These are phyloP conservation scores for Palaemon carinicauda DNA, from an alignment of 1,140 invertebrate species.

Conservation along the genomic window DNA sequence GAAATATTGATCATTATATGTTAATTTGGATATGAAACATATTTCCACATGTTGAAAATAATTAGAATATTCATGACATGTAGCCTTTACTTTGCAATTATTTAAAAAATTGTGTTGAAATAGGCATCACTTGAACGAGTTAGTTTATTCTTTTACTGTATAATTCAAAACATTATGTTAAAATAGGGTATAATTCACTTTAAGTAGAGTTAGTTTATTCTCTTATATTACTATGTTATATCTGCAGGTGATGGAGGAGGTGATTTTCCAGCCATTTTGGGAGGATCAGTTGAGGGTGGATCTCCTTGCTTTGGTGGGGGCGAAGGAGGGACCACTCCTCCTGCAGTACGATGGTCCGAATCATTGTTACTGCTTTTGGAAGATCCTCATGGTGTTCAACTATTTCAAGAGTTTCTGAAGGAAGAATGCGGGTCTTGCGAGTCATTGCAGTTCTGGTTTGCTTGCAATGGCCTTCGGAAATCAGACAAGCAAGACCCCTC, in stretches of 20 bases:
- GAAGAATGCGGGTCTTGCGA: conserved; percentile 43
- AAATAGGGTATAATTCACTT: too few relatives aligned
- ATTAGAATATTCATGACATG: too few relatives aligned
- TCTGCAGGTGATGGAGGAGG: conserved; percentile 23
- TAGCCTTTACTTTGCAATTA: too few relatives aligned
- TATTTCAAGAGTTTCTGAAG: conserved; percentile 40
- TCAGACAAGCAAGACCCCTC: conserved; percentile 23
- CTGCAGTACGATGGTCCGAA: conserved; percentile 33
- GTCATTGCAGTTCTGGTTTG: conserved; percentile 41
- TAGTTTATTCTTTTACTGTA: too few relatives aligned
- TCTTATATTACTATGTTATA: too few relatives aligned
- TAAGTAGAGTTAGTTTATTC: too few relatives aligned
- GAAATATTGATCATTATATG: too few relatives aligned
- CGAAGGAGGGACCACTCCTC: conserved; percentile 41
- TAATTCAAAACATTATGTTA: too few relatives aligned
- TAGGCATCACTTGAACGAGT: too few relatives aligned
- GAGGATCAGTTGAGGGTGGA: conserved; percentile 24
- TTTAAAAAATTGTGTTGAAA: too few relatives aligned
- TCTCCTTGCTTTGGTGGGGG: conserved; percentile 41
- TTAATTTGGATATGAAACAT: too few relatives aligned
- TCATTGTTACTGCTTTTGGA: conserved; percentile 31
- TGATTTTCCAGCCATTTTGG: neutral
- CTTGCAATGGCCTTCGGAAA: conserved; percentile 38
- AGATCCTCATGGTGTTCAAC: conserved; percentile 32
- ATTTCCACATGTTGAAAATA: too few relatives aligned